Percentiles rank a stretch among this genome's conserved stretches.
Conservation (phyloP, 2,113 vertebrate genomes). For the Anoura caudifer region DNA sequence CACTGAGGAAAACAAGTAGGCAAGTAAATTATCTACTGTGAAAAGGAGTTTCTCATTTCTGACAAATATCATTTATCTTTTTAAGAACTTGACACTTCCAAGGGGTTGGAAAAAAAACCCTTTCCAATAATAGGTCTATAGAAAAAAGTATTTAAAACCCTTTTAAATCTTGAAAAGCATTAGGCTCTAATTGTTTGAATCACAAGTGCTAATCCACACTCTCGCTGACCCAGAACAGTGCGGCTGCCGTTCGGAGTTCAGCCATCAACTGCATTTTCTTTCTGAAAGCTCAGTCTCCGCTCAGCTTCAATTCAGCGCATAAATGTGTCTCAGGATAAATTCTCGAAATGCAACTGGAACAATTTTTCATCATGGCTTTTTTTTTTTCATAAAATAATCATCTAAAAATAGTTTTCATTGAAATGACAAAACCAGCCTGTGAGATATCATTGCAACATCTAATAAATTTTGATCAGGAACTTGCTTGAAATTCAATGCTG, state of each 20-base stretch:
- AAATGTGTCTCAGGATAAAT: neutral
- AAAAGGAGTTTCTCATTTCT: neutral
- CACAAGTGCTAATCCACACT: neutral
- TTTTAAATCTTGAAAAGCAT: slow-evolving; percentile 35
- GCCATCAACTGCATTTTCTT: slow-evolving; percentile 1
- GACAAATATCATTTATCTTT: neutral
- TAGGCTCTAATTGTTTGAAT: slow-evolving; percentile 43
- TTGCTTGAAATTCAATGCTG: slow-evolving; percentile 21
- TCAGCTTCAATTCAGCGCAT: neutral
- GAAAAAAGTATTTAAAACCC: neutral
- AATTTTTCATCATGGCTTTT: slow-evolving; percentile 33
- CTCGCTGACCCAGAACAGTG: neutral
- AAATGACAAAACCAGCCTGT: slow-evolving; percentile 37
- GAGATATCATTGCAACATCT: neutral
- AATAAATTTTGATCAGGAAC: slow-evolving; percentile 43
- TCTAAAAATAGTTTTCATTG: slow-evolving; percentile 44
- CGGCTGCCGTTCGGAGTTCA: neutral
- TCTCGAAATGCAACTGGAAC: neutral
- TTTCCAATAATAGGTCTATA: slow-evolving; percentile 21
- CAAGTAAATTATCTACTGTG: neutral
- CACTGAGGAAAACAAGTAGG: neutral
- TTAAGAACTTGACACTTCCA: neutral
- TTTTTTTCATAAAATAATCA: slow-evolving; percentile 42
- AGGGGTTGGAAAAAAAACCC: neutral
- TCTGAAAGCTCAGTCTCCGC: neutral